Evolutionary conservation across 2,113 vertebrate species (phyloP).

Genomic region (Chaetops frenatus): DNA sequence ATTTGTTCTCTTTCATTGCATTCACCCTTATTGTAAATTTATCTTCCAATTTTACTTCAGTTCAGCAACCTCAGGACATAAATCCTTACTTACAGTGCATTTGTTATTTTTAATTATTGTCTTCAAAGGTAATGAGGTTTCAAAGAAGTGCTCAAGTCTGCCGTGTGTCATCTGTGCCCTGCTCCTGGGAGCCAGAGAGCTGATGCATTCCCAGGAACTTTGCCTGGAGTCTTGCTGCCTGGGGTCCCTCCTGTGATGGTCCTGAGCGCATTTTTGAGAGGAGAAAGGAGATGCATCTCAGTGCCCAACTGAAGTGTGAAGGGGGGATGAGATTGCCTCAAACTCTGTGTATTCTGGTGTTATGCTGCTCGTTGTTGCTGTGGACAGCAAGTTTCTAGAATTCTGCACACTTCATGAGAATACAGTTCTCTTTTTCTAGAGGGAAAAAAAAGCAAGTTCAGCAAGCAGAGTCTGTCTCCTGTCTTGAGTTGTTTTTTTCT

Average conservation of each 20-base stretch:
- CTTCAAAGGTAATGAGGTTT: not conserved
- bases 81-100: not conserved
- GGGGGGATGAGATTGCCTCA: not conserved
- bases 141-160: not conserved
- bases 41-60: not conserved
- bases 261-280: not conserved
- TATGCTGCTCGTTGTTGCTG: not conserved
- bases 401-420: not conserved
- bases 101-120: not conserved
- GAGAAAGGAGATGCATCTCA: not conserved
- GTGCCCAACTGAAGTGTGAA: not conserved
- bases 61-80: not conserved
- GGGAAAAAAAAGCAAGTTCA: accelerated
- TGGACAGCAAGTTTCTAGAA: not conserved
- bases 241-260: not conserved
- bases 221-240: not conserved
- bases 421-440: not conserved
- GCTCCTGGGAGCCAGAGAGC: not conserved
- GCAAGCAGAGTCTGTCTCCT: not conserved
- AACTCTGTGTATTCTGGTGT: not conserved
- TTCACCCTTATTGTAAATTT: not conserved
- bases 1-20: not conserved
- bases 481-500: not conserved
- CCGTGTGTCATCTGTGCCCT: accelerated
- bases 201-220: not conserved